phyloP scores from a whole-genome alignment of 2,797 vertebrate genomes.

The Staurois parvus region DNA sequence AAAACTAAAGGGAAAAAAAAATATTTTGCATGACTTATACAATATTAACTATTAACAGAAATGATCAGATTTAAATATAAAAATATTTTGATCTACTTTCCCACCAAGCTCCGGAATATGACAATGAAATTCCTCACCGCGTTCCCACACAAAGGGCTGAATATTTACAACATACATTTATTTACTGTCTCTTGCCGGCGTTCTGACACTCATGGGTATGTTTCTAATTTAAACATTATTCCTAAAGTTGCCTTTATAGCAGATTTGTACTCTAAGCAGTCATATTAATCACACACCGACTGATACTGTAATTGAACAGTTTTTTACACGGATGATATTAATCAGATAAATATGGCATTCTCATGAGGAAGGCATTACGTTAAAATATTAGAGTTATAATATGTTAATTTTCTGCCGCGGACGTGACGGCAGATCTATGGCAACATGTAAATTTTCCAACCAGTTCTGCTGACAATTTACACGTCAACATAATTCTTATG shows the following conservation, averaged over 20 bases:
- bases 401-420: slow-evolving; percentile 82
- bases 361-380: slow-evolving; percentile 82
- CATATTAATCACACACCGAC: slow-evolving; percentile 75
- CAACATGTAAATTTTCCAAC: slow-evolving; percentile 79
- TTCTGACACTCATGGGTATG: slow-evolving; percentile 48
- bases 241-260: slow-evolving; percentile 55
- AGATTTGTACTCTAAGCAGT: slow-evolving; percentile 51
- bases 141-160: slow-evolving; percentile 37
- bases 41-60: slow-evolving; percentile 40
- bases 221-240: slow-evolving; percentile 59
- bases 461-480: slow-evolving; percentile 81
- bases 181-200: slow-evolving; percentile 36
- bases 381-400: slow-evolving; percentile 84
- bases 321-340: slow-evolving; percentile 80
- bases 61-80: slow-evolving; percentile 7
- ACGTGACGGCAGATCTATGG: slow-evolving; percentile 75
- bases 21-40: slow-evolving; percentile 4
- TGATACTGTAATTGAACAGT: slow-evolving; percentile 80
- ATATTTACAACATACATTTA: slow-evolving; percentile 51
- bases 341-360: slow-evolving; percentile 82
- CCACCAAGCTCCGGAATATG: slow-evolving; percentile 18
- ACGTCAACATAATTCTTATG: slow-evolving; percentile 81
- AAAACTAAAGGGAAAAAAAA: slow-evolving; percentile 1
- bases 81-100: slow-evolving; percentile 23
- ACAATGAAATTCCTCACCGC: slow-evolving; percentile 35